These are phyloP conservation scores for Biston betularia DNA, from an alignment of 2,888 invertebrate species.

Conservation along the genomic window DNA sequence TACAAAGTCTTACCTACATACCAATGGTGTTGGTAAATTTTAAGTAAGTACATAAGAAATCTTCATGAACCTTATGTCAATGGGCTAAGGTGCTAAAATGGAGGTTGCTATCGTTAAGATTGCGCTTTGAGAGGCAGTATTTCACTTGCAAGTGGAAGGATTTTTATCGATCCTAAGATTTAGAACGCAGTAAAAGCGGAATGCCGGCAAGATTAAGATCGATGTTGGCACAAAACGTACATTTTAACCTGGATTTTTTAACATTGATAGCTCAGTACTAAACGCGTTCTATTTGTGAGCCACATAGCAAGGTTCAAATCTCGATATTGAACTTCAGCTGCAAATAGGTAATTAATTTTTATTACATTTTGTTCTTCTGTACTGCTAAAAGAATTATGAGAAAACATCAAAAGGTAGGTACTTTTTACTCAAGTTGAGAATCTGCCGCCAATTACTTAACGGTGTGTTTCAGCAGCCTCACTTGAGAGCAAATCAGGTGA, in stretches of 20 bases:
- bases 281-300: too few relatives aligned
- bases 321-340: too few relatives aligned
- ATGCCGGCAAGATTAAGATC: conserved; percentile 49
- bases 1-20: too few relatives aligned
- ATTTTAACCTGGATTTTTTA: conserved; percentile 27
- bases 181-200: conserved; percentile 49
- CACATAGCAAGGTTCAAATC: background rate
- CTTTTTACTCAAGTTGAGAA: too few relatives aligned
- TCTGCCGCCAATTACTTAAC: too few relatives aligned
- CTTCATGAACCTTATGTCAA: conserved; percentile 16
- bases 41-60: background rate
- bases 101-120: conserved; percentile 13
- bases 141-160: conserved; percentile 45
- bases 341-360: too few relatives aligned
- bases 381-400: too few relatives aligned
- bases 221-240: conserved; percentile 29
- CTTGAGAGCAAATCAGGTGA: too few relatives aligned
- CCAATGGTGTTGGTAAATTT: background rate
- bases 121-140: conserved; percentile 45
- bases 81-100: conserved; percentile 15
- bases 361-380: too few relatives aligned
- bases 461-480: too few relatives aligned
- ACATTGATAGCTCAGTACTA: background rate
- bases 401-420: too few relatives aligned
- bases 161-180: conserved; percentile 53